Evolutionary conservation across 2,797 vertebrate species (phyloP), one percentile per base, ranked within the genome.

Genomic region (Alfaro cultratus): DNA sequence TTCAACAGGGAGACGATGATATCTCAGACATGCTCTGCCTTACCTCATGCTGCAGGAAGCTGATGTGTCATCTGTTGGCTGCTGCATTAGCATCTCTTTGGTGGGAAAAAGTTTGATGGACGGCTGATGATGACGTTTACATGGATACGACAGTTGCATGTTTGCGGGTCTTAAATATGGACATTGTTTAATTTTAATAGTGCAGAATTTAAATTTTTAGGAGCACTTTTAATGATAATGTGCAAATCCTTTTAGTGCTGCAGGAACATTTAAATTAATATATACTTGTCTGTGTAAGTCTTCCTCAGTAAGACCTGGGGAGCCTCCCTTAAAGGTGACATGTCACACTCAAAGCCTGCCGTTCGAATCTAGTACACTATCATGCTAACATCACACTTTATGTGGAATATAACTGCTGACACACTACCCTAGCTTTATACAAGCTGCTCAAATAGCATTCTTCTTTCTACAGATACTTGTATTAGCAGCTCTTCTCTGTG

Each of bases 1-100:
- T 80, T 77, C 46, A 11, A 46, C 29, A 47, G 67, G 75, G 46
- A 88, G 80, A 86, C 80, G 82, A 82, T 79, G 79, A 86, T 71
- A 77, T 77, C 80, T 72, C 11, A 36, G 57, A 53, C 62, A 45
- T 51, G 31, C 45, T 81, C 45, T 1, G 41, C 72, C 43, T 73
- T 55, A 83, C 55, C 41, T 80, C 15, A 31, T 11, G n/a, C 57
- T 62, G 47, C 6, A 29, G 70, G 7, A 73, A 43, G n/a, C n/a
- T 67, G 34, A 76, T 16, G 64, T 43, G 3, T 45, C 80, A 51
- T 2, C 4, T 41, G 68, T 71, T 11, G 31, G 29, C 62, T 21
- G 62, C 1, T 6, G 46, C 9, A 75, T 34, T 8, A 2, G 46
- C 41, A 16, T 29, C 41, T n/a, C 26, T 71, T 41, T 45, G 41